Base-by-base conservation (phyloP, 35 echinoderm and acorn worm species). In the Heliocidaris tuberculata region DNA sequence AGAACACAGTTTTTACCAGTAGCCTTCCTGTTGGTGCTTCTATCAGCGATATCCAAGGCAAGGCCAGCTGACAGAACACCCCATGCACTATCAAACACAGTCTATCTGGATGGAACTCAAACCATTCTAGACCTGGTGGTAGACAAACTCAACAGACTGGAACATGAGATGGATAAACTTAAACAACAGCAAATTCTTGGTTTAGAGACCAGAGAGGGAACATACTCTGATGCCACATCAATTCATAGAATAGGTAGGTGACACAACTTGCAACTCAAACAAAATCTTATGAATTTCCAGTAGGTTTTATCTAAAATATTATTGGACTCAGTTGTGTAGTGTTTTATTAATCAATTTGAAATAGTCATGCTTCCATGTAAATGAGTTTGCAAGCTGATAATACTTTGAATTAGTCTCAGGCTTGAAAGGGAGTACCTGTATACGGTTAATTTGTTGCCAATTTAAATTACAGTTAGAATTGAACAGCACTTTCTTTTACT, bases 51-150 rank as follows among this genome's bases (percentile, higher is more conserved):
- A 13, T 93, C 49, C 13, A 93, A 93, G 50, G 91, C 91, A 13
- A 13, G 91, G 27, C 91, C 91, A 48, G 91, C 91, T 6, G 50
- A 93, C 9, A 32, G 91, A 32, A 48, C 31, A 48, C 91, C 91
- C 2, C 48, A 32, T 48, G 50, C 10, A 13, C 10, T 93, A 52
- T 52, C 91, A 21, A 93, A 93, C 91, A 56, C 50, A 48, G 91
- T 93, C 17, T 93, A 52, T 27, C 91, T 59, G 21, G 91, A 31
- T 4, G 91, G 48, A 13, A 59, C 48, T 13, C 47, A 93, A 6
- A 59, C 48, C 48, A 59, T 93, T 27, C 91, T 93, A 0, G 91
- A 49, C 50, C 91, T 93, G 91, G 91, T 93, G 16, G 91, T 93
- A 21, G 91, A 93, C 13, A 32, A 59, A 48, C 29, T 93, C 31